Evolutionary conservation across 2,797 vertebrate genomes (phyloP).

Genomic region (Cichlasoma orientale): DNA sequence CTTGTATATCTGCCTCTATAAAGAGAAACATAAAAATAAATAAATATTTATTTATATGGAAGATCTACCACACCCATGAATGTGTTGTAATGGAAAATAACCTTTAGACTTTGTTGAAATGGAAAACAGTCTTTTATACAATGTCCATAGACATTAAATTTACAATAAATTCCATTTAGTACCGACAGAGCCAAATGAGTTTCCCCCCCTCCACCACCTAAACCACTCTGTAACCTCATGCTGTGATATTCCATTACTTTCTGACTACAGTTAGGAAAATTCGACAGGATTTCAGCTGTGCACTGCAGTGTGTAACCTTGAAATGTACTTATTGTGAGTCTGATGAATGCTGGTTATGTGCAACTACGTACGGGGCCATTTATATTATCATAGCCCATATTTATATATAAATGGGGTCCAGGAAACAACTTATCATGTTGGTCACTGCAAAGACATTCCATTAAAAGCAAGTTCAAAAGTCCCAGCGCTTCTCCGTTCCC

Average conservation of each 20-base stretch:
- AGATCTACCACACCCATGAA: slow-evolving; percentile 20
- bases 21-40: slow-evolving; percentile 34
- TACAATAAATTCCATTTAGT: slow-evolving; percentile 71
- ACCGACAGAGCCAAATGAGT: slow-evolving; percentile 54
- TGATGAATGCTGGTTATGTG: slow-evolving; percentile 73
- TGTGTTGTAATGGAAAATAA: slow-evolving; percentile 32
- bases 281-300: slow-evolving; percentile 45
- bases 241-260: slow-evolving; percentile 68
- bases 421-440: slow-evolving; percentile 64
- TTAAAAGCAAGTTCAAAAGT: slow-evolving; percentile 63
- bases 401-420: slow-evolving; percentile 59
- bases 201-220: slow-evolving; percentile 40
- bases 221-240: slow-evolving; percentile 45
- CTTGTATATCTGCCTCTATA: slow-evolving; percentile 17
- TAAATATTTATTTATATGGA: slow-evolving; percentile 26
- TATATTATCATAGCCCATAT: slow-evolving; percentile 67
- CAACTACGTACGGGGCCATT: slow-evolving; percentile 57
- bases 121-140: slow-evolving; percentile 54
- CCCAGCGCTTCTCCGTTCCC: slow-evolving; percentile 26
- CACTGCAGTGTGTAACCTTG: slow-evolving; percentile 65
- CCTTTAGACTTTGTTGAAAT: slow-evolving; percentile 46
- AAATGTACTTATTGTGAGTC: slow-evolving; percentile 62
- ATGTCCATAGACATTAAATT: slow-evolving; percentile 58
- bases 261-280: slow-evolving; percentile 49
- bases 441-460: slow-evolving; percentile 53